Conservation (phyloP, 2,888 invertebrate genomes). For the Thecocarcelia acutangulata region DNA sequence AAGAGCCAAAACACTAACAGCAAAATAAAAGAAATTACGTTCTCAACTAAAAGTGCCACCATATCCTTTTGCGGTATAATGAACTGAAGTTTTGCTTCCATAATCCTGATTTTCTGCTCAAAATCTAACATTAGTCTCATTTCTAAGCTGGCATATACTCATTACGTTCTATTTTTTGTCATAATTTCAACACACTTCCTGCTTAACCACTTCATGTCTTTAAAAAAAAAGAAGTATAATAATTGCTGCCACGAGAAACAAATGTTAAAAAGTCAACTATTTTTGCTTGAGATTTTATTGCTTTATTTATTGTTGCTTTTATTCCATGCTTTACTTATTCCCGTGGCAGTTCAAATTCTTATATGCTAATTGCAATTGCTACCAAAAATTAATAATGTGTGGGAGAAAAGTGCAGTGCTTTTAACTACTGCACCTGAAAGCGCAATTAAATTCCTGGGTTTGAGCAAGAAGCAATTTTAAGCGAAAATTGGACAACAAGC, state of each 20-base stretch:
- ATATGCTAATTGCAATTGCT: conserved; percentile 66
- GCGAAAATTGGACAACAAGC: background rate
- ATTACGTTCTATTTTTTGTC: conserved; percentile 49
- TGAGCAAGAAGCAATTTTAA: conserved; percentile 24
- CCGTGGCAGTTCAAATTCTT: conserved; percentile 8
- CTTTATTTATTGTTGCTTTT: conserved; percentile 31
- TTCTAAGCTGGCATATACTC: conserved; percentile 46
- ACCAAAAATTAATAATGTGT: conserved; percentile 39
- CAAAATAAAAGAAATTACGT: too few species aligned
- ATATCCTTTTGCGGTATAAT: too few species aligned
- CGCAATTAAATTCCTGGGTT: conserved; percentile 52
- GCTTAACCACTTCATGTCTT: conserved; percentile 19
- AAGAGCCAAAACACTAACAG: too few species aligned
- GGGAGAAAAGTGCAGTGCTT: conserved; percentile 11
- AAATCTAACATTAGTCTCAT: background rate
- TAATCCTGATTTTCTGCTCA: background rate
- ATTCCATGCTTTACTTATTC: conserved; percentile 8
- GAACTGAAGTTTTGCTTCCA: too few species aligned
- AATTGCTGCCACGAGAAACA: conserved; percentile 53
- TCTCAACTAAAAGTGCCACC: too few species aligned
- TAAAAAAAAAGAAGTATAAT: conserved; percentile 54
- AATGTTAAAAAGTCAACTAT: conserved; percentile 58
- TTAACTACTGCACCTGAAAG: conserved; percentile 15
- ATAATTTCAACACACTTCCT: conserved; percentile 58
- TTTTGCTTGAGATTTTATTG: conserved; percentile 51